phyloP scores from a whole-genome alignment of 2,113 vertebrate species.

The Illadopsis cleaveri region DNA sequence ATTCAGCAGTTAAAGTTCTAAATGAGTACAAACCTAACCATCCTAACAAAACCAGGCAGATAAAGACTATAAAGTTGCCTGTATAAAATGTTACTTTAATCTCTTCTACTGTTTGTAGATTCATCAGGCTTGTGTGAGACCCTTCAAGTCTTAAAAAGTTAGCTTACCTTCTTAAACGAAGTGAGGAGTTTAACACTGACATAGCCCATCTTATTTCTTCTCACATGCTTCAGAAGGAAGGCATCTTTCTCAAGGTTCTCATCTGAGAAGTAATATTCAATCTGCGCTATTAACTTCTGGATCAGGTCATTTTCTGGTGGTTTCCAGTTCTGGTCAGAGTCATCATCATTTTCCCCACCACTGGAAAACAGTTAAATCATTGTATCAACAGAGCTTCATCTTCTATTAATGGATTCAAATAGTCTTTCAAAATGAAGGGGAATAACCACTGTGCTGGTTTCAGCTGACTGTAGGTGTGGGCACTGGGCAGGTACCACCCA shows the following conservation, averaged over 20 bases:
- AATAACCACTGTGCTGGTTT: background rate
- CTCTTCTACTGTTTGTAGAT: background rate
- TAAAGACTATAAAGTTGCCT: background rate
- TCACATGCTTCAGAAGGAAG: slow-evolving; percentile 93
- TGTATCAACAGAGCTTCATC: background rate
- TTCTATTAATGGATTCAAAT: background rate
- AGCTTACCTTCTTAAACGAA: slow-evolving; percentile 95
- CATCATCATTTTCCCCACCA: slow-evolving; percentile 88
- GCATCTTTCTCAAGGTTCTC: slow-evolving; percentile 96
- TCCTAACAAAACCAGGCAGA: background rate
- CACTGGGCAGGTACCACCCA: background rate
- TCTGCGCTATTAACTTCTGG: slow-evolving; percentile 89
- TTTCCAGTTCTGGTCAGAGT: slow-evolving; percentile 83
- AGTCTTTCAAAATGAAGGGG: background rate
- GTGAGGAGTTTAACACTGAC: slow-evolving; percentile 98
- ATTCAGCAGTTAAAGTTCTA: background rate
- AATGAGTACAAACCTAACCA: background rate
- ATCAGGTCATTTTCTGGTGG: slow-evolving; percentile 88
- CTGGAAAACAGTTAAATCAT: slow-evolving; percentile 65
- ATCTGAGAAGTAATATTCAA: slow-evolving; percentile 96
- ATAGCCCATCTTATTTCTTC: slow-evolving; percentile 95
- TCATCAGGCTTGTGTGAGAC: background rate
- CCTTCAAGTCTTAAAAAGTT: background rate
- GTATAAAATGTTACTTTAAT: background rate
- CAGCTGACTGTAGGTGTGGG: background rate